phyloP scores from a whole-genome alignment of 2,113 vertebrate genomes.

The Cyanoderma ruficeps region DNA sequence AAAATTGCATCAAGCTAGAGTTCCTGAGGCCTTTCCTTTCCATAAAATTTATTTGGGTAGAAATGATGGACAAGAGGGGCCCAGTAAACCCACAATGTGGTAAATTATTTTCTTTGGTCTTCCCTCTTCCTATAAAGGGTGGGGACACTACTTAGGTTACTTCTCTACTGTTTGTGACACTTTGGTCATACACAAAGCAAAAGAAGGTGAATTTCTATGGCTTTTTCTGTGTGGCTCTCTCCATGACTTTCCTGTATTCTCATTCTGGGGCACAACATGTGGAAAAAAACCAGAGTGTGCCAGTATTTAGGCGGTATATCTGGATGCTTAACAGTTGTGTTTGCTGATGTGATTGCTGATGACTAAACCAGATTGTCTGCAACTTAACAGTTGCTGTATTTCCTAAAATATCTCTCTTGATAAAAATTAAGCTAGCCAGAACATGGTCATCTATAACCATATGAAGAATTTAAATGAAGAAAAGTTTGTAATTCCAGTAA shows the following conservation, averaged over 20 bases:
- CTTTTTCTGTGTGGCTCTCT: background rate
- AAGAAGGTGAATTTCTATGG: background rate
- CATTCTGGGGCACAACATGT: rapidly evolving
- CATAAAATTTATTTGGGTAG: background rate
- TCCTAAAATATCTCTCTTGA: background rate
- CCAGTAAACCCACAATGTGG: background rate
- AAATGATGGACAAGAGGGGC: rapidly evolving
- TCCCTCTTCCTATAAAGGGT: background rate
- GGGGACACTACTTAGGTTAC: background rate
- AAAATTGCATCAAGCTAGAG: background rate
- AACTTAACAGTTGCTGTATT: background rate
- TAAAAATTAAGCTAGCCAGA: background rate
- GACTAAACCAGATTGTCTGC: too few species aligned
- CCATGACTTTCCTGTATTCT: background rate
- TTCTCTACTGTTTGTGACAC: background rate
- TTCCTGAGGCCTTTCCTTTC: background rate
- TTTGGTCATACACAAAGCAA: background rate
- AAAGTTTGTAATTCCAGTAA: background rate
- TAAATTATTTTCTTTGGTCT: background rate
- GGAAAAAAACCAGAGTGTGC: background rate
- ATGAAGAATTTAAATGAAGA: background rate
- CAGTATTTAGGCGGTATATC: background rate
- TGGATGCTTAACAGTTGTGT: background rate
- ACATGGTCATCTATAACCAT: background rate
- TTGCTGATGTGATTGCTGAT: too few species aligned